A percentile compares a stretch with the other conserved stretches of the same genome.
These are phyloP conservation scores for Indicator indicator DNA, from an alignment of 2,113 vertebrate species.

Conservation along the genomic window DNA sequence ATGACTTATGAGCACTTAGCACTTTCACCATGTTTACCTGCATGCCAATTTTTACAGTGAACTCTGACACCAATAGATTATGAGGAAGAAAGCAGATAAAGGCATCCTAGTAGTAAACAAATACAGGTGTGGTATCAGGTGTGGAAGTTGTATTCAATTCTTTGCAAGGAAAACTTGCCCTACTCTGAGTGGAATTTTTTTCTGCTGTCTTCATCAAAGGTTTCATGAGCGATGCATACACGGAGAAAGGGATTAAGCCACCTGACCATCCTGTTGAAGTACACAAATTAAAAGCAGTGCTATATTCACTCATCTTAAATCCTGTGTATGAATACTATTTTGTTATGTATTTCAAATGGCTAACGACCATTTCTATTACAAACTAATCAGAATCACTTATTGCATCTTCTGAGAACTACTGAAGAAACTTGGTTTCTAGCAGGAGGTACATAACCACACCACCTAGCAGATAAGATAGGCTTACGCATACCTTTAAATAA, in stretches of 20 bases:
- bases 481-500: constrained; percentile 89
- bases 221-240: neutral
- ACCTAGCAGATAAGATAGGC: neutral
- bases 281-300: neutral
- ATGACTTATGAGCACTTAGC: neutral
- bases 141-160: neutral
- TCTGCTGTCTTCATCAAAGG: neutral
- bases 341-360: neutral
- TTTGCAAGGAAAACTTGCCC: neutral
- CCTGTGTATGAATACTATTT: neutral
- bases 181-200: neutral
- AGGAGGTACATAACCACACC: neutral
- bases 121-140: neutral
- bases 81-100: neutral
- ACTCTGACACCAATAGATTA: neutral
- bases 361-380: neutral
- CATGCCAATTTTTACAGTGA: neutral
- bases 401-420: neutral
- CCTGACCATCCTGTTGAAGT: neutral
- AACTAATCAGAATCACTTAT: neutral
- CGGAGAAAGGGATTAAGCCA: neutral
- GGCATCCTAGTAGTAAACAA: neutral
- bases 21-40: neutral
- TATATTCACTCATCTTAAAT: neutral
- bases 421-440: neutral